Conservation (phyloP, 1,140 invertebrate genomes). For the Thalassaphorura encarpata region DNA sequence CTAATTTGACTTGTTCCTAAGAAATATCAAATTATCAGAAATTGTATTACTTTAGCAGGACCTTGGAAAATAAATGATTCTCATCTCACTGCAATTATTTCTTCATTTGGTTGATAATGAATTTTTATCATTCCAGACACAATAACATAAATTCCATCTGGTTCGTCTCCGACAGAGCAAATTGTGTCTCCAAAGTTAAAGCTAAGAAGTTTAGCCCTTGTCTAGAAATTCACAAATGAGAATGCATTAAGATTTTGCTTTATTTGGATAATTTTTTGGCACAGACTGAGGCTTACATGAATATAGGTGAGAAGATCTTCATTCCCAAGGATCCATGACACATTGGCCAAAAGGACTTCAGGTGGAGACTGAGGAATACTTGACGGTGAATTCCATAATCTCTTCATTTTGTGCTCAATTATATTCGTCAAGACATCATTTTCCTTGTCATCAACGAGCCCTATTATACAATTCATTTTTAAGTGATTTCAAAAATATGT, state of each 20-base stretch:
- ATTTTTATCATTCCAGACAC: constrained; percentile 40
- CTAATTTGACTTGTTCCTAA: not conserved
- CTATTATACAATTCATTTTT: not conserved
- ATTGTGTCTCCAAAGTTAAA: constrained; percentile 36
- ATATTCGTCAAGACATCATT: not conserved
- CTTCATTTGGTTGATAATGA: constrained; percentile 16
- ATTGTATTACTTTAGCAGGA: not conserved
- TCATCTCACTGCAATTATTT: constrained; percentile 35
- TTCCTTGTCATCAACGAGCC: constrained; percentile 14
- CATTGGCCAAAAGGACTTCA: constrained; percentile 13
- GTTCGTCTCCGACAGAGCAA: constrained; percentile 19
- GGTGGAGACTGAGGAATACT: constrained; percentile 6
- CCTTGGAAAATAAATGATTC: not conserved
- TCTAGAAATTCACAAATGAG: not conserved
- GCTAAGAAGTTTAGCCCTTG: constrained; percentile 36
- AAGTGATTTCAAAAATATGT: not conserved
- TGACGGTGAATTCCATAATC: constrained; percentile 18
- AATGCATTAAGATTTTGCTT: not conserved
- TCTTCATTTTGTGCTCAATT: constrained; percentile 27
- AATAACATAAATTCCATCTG: constrained; percentile 39
- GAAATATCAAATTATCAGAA: not conserved
- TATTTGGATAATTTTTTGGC: not conserved
- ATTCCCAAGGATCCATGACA: constrained; percentile 22
- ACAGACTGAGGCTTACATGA: not conserved
- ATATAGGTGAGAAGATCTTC: constrained; percentile 16